Base-by-base conservation (phyloP, 2,888 invertebrate genomes). In the Erynnis tages region DNA sequence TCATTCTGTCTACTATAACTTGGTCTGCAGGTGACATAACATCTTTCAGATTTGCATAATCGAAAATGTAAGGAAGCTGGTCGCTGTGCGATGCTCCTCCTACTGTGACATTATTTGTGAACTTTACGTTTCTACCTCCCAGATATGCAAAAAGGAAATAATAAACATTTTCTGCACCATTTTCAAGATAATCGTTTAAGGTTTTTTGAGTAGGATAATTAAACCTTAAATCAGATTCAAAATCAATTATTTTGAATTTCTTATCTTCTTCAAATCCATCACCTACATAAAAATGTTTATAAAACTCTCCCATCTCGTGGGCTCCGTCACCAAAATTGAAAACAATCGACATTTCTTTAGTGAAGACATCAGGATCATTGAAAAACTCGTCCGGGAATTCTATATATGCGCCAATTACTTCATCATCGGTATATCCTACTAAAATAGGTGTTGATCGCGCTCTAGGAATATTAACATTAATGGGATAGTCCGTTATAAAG, bases 41-140 rank as follows among this genome's bases (percentile, higher is more conserved):
- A 13, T 58, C 53, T 4, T 44, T 38, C 7, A 57, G 27, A 8
- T n/a, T 14, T 0, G 46, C 45, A 0, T 55, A 40, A 10, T 68
- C 69, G 44, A 79, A 83, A 27, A 82, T 40, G 56, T 81, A 84
- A 2, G 62, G 55, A 0, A 72, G 1, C 2, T 83, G 78, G 50
- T 81, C 81, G 3, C 57, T 61, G 54, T 82, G 82, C 0, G 57
- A 16, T 1, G 76, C 77, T 1, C 64, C 65, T 1, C 58, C 60
- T 4, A 55, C 46, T 5, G 63, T 57, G 0, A 69, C 23, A 10
- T 67, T 74, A 10, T 11, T 1, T 2, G 6, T n/a, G 0, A 27
- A 17, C 54, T 66, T 67, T 0, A 43, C 32, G 54, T 68, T 76
- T 48, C 71, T 61, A 10, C 47, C 62, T 4, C 80, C 76, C 21